Percentiles rank a stretch among this genome's conserved stretches.
Evolutionary conservation across 2,888 invertebrate genomes (phyloP).

Genomic region (Eupithecia dodoneata): DNA sequence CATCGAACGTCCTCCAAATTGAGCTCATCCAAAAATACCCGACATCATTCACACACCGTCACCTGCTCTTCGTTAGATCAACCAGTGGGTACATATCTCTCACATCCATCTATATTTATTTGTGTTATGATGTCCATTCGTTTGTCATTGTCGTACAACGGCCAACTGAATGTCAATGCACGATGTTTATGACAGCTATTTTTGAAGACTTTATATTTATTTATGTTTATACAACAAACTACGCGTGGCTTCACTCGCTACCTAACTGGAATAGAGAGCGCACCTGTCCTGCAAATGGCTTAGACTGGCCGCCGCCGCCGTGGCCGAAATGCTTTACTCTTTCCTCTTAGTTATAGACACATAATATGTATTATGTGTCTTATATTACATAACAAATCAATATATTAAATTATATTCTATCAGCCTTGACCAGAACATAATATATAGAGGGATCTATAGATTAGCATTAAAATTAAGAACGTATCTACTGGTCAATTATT

Average conservation of each 20-base stretch:
- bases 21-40: constrained; percentile 36
- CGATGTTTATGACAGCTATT: constrained; percentile 41
- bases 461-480: neutral
- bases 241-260: neutral
- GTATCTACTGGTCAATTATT: neutral
- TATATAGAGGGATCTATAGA: neutral
- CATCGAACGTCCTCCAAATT: constrained; percentile 35
- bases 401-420: too few relatives aligned
- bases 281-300: neutral
- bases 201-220: constrained; percentile 35
- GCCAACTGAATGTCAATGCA: constrained; percentile 45
- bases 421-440: neutral
- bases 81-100: constrained; percentile 32
- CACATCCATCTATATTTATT: constrained; percentile 45
- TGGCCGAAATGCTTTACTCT: neutral
- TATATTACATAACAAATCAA: too few relatives aligned
- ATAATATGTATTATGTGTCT: too few relatives aligned
- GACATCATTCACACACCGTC: constrained; percentile 40
- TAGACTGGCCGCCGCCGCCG: neutral
- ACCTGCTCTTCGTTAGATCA: constrained; percentile 44
- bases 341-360: too few relatives aligned
- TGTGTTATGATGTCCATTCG: constrained; percentile 43
- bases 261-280: neutral
- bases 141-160: constrained; percentile 42
- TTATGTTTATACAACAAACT: neutral